Evolutionary conservation across 23 tunicate genomes (phyloP).

Genomic region (Styela clava): DNA sequence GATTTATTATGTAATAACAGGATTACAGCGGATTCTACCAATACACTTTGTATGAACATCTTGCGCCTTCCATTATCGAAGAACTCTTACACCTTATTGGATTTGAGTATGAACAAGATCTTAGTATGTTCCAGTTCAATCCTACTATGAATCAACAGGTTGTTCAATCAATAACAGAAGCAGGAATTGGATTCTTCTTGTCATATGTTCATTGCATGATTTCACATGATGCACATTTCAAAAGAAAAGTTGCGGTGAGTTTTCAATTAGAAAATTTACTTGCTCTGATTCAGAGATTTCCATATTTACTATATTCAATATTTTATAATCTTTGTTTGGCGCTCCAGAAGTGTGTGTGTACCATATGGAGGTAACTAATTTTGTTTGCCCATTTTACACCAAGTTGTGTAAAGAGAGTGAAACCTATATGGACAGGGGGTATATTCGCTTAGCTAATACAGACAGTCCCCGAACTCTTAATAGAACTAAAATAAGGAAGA

Average conservation of each 20-base stretch:
- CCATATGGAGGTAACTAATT: too few species aligned
- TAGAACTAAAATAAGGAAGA: too few species aligned
- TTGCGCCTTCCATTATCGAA: not conserved
- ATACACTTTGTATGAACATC: constrained; percentile 9
- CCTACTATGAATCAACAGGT: not conserved
- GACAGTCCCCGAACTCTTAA: too few species aligned
- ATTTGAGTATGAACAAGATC: not conserved
- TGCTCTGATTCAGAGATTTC: too few species aligned
- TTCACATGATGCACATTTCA: not conserved
- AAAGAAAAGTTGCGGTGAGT: not conserved
- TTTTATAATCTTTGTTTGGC: too few species aligned
- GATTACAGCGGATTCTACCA: constrained; percentile 14
- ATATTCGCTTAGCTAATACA: too few species aligned
- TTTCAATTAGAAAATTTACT: not conserved
- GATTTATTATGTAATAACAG: too few species aligned
- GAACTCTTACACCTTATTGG: not conserved
- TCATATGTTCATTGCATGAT: not conserved
- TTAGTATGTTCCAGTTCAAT: not conserved
- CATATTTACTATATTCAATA: too few species aligned
- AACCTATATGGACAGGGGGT: too few species aligned
- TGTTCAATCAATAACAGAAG: not conserved
- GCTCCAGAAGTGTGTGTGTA: too few species aligned
- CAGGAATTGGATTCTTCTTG: not conserved
- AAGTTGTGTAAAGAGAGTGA: too few species aligned
- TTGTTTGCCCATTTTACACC: too few species aligned